phyloP scores from a whole-genome alignment of 2,888 invertebrate genomes.

The Limnephilus auricula region DNA sequence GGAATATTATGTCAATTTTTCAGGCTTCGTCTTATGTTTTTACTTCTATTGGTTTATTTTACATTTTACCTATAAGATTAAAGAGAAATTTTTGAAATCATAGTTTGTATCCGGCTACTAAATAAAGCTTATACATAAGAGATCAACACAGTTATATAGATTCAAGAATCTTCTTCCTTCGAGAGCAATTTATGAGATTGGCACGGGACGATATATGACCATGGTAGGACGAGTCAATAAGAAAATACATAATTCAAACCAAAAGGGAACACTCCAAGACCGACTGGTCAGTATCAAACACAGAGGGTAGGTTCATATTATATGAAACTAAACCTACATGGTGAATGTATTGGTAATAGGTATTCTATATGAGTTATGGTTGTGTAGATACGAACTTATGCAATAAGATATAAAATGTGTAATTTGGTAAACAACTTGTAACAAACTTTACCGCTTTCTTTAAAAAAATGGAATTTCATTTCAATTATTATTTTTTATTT shows the following conservation, averaged over 20 bases:
- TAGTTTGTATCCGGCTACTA: neutral
- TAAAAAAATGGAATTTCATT: too few relatives aligned
- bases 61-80: neutral
- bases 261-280: neutral
- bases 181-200: neutral
- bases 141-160: neutral
- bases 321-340: neutral
- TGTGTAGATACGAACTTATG: too few relatives aligned
- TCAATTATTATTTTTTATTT: too few relatives aligned
- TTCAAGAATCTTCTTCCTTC: neutral
- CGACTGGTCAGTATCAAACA: neutral
- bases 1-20: neutral
- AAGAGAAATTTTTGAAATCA: neutral
- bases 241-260: conserved; percentile 2
- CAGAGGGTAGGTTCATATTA: neutral
- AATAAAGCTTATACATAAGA: neutral
- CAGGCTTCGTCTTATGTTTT: neutral
- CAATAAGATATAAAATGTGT: too few relatives aligned
- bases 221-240: neutral
- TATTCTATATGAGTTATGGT: neutral
- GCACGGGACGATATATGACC: neutral
- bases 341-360: neutral
- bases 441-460: too few relatives aligned
- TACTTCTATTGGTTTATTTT: neutral
- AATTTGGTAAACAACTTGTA: too few relatives aligned